Conservation (phyloP, 2,113 vertebrate genomes). For the Rousettus leschenaultii region DNA sequence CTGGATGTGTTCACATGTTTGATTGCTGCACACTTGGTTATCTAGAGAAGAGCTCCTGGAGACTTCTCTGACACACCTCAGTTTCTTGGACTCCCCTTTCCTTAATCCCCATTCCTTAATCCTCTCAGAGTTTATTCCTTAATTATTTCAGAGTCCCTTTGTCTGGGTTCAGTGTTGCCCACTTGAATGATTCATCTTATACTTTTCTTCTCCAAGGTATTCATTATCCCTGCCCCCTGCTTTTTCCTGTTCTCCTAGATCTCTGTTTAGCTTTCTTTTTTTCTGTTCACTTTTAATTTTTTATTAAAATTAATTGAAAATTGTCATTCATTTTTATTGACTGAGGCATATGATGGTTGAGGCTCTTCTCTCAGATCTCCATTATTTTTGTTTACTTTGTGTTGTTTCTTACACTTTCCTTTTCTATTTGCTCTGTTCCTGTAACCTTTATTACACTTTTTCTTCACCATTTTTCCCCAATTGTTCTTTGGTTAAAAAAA, state of each 20-base stretch:
- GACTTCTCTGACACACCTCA: background rate
- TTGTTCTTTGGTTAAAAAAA: background rate
- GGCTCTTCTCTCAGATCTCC: background rate
- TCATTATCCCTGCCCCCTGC: too few relatives aligned
- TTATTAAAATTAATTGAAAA: background rate
- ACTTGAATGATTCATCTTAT: background rate
- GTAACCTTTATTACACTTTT: background rate
- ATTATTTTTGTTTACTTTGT: background rate
- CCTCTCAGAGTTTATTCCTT: background rate
- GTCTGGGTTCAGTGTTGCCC: background rate
- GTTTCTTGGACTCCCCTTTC: background rate
- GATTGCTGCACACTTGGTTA: background rate
- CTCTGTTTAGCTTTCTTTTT: background rate
- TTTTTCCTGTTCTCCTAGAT: background rate
- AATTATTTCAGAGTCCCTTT: background rate
- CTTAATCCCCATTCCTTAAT: background rate
- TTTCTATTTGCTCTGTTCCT: background rate
- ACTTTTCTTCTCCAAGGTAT: background rate
- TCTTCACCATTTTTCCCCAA: background rate
- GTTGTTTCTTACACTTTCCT: background rate
- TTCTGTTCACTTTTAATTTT: background rate
- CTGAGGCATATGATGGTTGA: background rate
- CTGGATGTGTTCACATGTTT: background rate
- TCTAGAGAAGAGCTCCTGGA: background rate
- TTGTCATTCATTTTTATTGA: background rate